phyloP scores from a whole-genome alignment of 2,797 vertebrate species.

The Spinus pinus region DNA sequence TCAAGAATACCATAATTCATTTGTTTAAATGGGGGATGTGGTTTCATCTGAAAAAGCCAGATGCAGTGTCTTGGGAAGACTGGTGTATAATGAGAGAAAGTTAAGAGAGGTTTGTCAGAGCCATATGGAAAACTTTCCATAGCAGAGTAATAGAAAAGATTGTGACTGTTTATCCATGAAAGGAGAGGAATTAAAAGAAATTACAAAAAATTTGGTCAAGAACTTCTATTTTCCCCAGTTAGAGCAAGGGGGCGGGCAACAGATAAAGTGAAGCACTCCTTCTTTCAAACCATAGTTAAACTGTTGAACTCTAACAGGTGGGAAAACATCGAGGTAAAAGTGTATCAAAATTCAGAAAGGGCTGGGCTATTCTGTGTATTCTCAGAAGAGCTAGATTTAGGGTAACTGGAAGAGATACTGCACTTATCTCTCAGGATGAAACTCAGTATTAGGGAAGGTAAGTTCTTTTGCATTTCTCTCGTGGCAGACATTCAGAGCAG shows the following conservation, averaged over 20 bases:
- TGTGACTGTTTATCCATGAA: neutral
- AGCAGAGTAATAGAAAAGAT: neutral
- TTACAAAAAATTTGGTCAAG: neutral
- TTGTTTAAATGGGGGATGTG: neutral
- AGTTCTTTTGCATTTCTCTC: neutral
- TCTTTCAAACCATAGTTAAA: neutral
- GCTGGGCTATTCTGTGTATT: neutral
- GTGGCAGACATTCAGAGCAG: neutral
- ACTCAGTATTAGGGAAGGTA: neutral
- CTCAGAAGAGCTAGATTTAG: neutral
- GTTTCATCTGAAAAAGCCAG: neutral
- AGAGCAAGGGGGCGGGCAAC: neutral
- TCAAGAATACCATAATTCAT: neutral
- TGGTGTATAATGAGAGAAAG: neutral
- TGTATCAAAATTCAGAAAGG: neutral
- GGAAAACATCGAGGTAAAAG: neutral
- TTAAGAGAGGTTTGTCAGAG: neutral
- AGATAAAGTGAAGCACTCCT: neutral
- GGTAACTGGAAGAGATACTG: neutral
- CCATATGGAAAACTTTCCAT: neutral
- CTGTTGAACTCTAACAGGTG: neutral
- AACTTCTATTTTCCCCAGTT: neutral
- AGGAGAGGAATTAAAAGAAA: neutral
- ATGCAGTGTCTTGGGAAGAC: neutral
- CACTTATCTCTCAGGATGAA: neutral